phyloP scores from a whole-genome alignment of 2,113 vertebrate genomes.

The Phaetusa simplex region DNA sequence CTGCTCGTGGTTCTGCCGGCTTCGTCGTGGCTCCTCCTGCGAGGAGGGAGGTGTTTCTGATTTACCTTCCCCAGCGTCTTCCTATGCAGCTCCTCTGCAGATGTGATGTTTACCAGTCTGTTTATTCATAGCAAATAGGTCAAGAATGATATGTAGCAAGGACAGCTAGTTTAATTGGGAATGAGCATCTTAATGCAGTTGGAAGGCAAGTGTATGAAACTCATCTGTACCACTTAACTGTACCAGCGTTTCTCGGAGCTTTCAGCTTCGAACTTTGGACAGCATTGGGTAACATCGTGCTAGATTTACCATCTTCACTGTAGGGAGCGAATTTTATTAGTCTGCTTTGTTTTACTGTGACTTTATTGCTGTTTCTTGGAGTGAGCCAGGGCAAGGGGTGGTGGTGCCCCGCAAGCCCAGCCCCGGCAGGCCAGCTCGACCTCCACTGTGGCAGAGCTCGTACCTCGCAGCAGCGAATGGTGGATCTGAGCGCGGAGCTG shows the following conservation, averaged over 20 bases:
- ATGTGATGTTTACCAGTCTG: background rate
- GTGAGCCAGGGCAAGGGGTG: background rate
- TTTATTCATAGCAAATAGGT: background rate
- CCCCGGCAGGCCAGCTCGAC: accelerated
- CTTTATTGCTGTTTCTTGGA: background rate
- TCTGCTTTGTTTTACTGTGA: background rate
- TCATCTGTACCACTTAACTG: accelerated
- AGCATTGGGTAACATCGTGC: accelerated
- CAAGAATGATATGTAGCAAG: background rate
- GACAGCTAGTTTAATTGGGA: background rate
- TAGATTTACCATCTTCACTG: background rate
- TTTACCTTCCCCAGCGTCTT: background rate
- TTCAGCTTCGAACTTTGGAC: background rate
- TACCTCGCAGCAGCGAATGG: accelerated
- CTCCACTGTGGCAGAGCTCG: accelerated
- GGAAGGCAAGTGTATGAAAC: background rate
- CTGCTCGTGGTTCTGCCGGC: background rate
- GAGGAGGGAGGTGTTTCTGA: accelerated
- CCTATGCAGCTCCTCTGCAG: background rate
- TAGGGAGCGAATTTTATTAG: background rate
- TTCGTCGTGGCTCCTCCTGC: background rate
- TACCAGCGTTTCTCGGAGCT: accelerated
- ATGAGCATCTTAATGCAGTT: background rate
- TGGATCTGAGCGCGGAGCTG: accelerated
- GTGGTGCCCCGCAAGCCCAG: background rate